Evolutionary conservation across 1,140 invertebrate species (phyloP).

Genomic region (Drosophila mojavensis): DNA sequence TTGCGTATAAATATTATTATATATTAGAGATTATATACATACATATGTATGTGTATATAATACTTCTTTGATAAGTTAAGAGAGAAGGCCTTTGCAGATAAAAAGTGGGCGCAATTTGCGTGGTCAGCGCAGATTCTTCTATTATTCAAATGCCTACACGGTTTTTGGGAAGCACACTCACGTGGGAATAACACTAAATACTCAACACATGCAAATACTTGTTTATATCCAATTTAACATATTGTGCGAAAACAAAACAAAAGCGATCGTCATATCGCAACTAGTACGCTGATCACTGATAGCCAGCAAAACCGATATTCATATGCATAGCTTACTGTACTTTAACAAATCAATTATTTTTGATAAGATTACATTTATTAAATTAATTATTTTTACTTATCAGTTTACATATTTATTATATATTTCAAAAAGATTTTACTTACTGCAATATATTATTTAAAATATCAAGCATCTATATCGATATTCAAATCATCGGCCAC

Average conservation of each 20-base stretch:
- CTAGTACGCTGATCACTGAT: constrained; percentile 23
- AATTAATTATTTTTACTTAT: too few species aligned
- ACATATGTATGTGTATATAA: background rate
- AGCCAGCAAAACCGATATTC: background rate
- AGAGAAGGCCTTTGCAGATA: constrained; percentile 37
- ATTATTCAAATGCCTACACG: background rate
- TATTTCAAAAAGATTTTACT: too few species aligned
- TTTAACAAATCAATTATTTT: too few species aligned
- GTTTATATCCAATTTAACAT: constrained; percentile 16
- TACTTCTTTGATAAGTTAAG: constrained; percentile 49
- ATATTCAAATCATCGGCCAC: too few species aligned
- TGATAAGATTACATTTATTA: too few species aligned
- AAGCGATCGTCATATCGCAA: constrained; percentile 12
- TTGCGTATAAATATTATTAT: constrained; percentile 49
- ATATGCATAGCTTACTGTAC: too few species aligned
- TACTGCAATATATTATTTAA: too few species aligned
- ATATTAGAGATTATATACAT: constrained; percentile 18
- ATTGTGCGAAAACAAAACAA: constrained; percentile 27
- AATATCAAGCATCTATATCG: too few species aligned
- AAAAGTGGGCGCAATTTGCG: constrained; percentile 36
- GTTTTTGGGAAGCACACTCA: constrained; percentile 21
- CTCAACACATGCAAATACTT: constrained; percentile 1
- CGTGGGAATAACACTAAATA: constrained; percentile 23
- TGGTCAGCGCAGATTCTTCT: background rate
- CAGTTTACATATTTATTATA: too few species aligned